Percentiles rank a stretch among this genome's conserved stretches.
Conservation (phyloP, 2,888 invertebrate species). For the Eristalinus sepulchralis region DNA sequence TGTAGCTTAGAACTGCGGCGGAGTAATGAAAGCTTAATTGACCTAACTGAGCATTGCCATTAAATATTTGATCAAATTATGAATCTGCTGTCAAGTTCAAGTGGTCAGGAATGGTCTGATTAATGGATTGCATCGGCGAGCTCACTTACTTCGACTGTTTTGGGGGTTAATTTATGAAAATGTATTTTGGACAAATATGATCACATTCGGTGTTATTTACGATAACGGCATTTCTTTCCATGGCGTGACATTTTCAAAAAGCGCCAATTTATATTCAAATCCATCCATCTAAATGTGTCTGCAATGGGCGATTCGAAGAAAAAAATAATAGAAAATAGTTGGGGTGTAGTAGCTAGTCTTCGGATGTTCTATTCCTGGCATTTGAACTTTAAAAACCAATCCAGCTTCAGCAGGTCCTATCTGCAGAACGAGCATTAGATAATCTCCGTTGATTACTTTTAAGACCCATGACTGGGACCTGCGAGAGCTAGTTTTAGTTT, state of each 20-base stretch:
- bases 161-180: neutral
- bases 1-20: slow-evolving; percentile 3
- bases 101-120: neutral
- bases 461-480: neutral
- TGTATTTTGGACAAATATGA: neutral
- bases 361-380: neutral
- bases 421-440: neutral
- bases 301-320: no score
- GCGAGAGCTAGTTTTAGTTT: neutral
- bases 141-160: neutral
- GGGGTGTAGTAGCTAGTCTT: neutral
- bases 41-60: neutral
- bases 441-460: neutral
- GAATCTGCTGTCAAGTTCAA: neutral
- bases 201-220: neutral
- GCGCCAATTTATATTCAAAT: neutral
- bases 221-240: neutral
- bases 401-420: neutral
- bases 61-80: neutral
- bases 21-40: neutral
- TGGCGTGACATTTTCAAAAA: neutral
- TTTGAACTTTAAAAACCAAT: neutral
- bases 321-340: neutral
- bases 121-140: neutral
- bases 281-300: neutral